Evolutionary conservation across 2,888 invertebrate species (phyloP), one percentile per base, ranked within the genome.

Genomic region (Eledone cirrhosa): DNA sequence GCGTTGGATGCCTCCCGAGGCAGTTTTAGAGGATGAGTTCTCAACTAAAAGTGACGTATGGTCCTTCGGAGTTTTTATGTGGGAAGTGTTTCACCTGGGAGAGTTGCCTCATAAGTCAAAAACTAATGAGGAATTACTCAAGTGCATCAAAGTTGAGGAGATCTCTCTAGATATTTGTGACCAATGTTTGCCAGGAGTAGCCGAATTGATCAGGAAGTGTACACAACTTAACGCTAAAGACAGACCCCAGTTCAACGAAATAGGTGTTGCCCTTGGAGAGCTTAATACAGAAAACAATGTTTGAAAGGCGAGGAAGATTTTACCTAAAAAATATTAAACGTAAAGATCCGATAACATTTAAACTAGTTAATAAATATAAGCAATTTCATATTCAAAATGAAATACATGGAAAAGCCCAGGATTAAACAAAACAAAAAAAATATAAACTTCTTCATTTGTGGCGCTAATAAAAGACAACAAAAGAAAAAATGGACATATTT

Each of bases 11-110:
- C 95, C 97, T 0, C 89, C 90, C 7, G 98, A 98, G 90, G 96
- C 96, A 1, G 94, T 96, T 0, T 92, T 95, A 83, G 97, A 97
- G 86, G 96, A 96, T 80, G 97, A 97, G 82, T 97, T 94, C 90
- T 96, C 97, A 22, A 95, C 95, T 69, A 97, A 97, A 90, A 96
- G 96, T 87, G 98, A 98, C 91, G 95, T 97, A 0, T 98, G 96
- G 92, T 94, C 97, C 84, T 97, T 95, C 89, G 97, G 95, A 0
- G 95, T 95, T 29, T 93, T 97, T 22, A 93, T 96, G 31, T 97
- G 96, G 96, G 98, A 98, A 92, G 94, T 97, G 82, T 94, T 95
- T 90, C 93, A 94, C 83, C 94, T 95, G 88, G 95, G 94, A 22
- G 94, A 94, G 84, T 88, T 95, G 84, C 96, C 96, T 0, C 94